Evolutionary conservation across 2,797 vertebrate genomes (phyloP), one percentile per base, ranked within the genome.

Genomic region (Pachyuromys duprasi): DNA sequence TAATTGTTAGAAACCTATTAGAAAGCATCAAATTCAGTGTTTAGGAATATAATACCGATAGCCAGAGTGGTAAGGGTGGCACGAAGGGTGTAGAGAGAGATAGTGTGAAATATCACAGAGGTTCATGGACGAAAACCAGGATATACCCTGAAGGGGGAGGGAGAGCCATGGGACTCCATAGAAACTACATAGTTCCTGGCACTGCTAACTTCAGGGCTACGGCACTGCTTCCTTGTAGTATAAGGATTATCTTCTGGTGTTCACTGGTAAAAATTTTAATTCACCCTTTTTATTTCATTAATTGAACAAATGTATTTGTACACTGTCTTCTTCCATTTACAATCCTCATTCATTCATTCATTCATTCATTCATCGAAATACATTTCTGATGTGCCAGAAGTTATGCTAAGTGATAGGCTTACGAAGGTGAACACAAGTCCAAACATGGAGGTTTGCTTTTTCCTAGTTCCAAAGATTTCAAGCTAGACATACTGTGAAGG

Each of bases 221-320:
- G 28, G 67, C 62, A 12, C 20, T 69, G 45, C 93, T 93, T 94
- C 87, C 67, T 89, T 93, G 62, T 18, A 82, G 67, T 36, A 13
- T 57, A 31, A 78, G 18, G 70, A 69, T 93, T 91, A 63, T 74
- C 31, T 83, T 65, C 39, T 26, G 13, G 65, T 82, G 42, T 60
- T 91, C 75, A n/a, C 17, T 62, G 72, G 80, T n/a, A 80, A 60
- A 63, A 83, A 33, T 86, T 94, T 94, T 86, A 96, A 81, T 28
- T 24, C 15, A 75, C 26, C 45, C 14, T 26, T 74, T 74, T 22
- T 74, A 74, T 42, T 74, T 75, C 28, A 75, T 75, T 75, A 45
- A 75, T 75, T 45, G 45, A 75, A 6, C 42, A 26, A 45, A 75
- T 93, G 89, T 88, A 75, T 84, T 91, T 91, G 11, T 3, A 18